These are phyloP conservation scores for Drosophila arawakana DNA, from an alignment of 1,140 invertebrate species.

Conservation along the genomic window DNA sequence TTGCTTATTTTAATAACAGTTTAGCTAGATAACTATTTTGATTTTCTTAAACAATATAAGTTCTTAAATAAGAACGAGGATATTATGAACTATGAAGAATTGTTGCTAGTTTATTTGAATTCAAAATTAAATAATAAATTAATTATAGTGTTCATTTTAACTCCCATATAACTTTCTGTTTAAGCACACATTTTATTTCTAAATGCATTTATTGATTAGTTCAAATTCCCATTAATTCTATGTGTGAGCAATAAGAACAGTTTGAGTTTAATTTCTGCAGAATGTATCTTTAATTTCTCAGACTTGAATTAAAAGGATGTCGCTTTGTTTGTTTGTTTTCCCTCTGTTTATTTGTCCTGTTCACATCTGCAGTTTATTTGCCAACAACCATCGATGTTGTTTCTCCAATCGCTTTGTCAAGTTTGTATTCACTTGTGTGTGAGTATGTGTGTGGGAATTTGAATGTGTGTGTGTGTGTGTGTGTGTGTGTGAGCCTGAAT, in stretches of 20 bases:
- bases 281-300: slow-evolving; percentile 1
- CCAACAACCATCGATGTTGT: slow-evolving; percentile 61
- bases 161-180: too few relatives aligned
- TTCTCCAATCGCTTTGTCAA: slow-evolving; percentile 41
- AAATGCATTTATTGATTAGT: too few relatives aligned
- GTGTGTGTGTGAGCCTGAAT: slow-evolving; percentile 13
- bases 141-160: too few relatives aligned
- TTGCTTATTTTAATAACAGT: too few relatives aligned
- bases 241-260: neutral
- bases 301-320: slow-evolving; percentile 32
- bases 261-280: neutral
- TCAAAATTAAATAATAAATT: too few relatives aligned
- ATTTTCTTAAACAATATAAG: too few relatives aligned
- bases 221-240: too few relatives aligned
- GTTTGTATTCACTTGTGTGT: slow-evolving; percentile 2
- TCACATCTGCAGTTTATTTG: slow-evolving; percentile 74
- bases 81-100: too few relatives aligned
- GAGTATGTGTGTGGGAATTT: slow-evolving; percentile 35
- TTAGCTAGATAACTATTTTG: too few relatives aligned
- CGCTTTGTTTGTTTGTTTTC: slow-evolving; percentile 15
- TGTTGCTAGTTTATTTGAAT: too few relatives aligned
- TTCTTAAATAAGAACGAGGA: too few relatives aligned
- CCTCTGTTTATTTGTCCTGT: slow-evolving; percentile 52
- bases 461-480: slow-evolving; percentile 1
- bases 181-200: too few relatives aligned